Conservation (phyloP, 1,140 invertebrate genomes). For the honey bee (Apis mellifera) region DNA sequence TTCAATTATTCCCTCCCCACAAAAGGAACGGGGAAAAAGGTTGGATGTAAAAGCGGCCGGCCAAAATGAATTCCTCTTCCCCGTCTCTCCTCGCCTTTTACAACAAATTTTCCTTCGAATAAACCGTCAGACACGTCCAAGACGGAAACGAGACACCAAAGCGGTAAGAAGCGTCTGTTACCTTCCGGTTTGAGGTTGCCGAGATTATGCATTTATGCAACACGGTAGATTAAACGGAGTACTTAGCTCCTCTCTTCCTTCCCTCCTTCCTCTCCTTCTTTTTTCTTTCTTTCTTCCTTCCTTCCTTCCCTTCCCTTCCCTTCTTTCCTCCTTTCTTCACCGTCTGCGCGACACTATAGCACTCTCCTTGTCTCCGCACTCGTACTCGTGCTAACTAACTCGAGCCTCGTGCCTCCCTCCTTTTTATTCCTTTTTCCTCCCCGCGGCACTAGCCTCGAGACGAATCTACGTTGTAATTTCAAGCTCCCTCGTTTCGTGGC, state of each 20-base stretch:
- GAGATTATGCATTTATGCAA: slow-evolving; percentile 71
- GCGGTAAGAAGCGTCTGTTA: slow-evolving; percentile 49
- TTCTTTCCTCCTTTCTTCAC: background rate
- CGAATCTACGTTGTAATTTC: slow-evolving; percentile 45
- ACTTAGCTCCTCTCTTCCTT: slow-evolving; percentile 42
- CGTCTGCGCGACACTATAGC: slow-evolving; percentile 7
- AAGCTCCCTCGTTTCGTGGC: slow-evolving; percentile 33
- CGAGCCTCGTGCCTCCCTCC: background rate
- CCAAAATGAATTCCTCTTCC: background rate
- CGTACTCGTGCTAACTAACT: slow-evolving; percentile 34
- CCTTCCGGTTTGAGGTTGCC: slow-evolving; percentile 49
- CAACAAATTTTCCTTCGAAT: background rate
- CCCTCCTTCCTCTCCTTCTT: background rate
- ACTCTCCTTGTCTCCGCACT: slow-evolving; percentile 1
- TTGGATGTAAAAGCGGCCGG: background rate
- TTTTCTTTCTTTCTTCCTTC: background rate
- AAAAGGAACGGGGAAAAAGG: background rate
- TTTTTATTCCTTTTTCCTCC: slow-evolving; percentile 35
- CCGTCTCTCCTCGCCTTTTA: background rate
- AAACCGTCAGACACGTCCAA: background rate
- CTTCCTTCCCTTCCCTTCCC: background rate
- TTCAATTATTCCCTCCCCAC: too few relatives aligned
- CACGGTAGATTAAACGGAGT: slow-evolving; percentile 69
- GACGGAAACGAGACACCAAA: slow-evolving; percentile 29
- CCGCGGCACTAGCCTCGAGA: background rate